phyloP scores from a whole-genome alignment of 2,888 invertebrate species.

The Eristalis arbustorum region DNA sequence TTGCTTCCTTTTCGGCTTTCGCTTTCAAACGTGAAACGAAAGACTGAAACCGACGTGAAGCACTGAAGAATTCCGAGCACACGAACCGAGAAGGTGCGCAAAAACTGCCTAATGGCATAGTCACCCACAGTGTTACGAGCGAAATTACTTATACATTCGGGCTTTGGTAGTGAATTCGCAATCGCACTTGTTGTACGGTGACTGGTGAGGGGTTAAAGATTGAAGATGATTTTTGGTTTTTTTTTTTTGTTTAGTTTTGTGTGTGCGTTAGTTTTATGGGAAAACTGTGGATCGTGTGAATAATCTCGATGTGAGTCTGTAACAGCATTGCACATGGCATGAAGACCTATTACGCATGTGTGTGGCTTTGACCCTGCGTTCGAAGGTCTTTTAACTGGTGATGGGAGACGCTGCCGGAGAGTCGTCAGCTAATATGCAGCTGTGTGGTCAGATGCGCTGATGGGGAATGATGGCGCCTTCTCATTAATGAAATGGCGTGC shows the following conservation, averaged over 20 bases:
- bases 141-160: constrained; percentile 48
- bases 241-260: neutral
- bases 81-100: constrained; percentile 1
- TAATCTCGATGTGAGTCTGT: neutral
- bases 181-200: constrained; percentile 25
- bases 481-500: neutral
- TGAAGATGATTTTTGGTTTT: neutral
- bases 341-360: neutral
- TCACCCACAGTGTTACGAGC: constrained; percentile 27
- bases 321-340: neutral
- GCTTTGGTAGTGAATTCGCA: constrained; percentile 36
- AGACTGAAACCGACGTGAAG: constrained; percentile 17
- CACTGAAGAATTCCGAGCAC: neutral
- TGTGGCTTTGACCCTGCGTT: neutral
- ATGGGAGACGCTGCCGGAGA: neutral
- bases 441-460: neutral
- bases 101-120: constrained; percentile 10
- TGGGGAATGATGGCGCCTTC: neutral
- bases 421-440: neutral
- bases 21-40: constrained; percentile 57
- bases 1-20: constrained; percentile 60
- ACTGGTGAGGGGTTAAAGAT: constrained; percentile 30
- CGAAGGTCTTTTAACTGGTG: neutral
- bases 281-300: neutral
- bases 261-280: neutral